A percentile compares a stretch with the other conserved stretches of the same genome.
Conservation (phyloP, 1,140 invertebrate genomes). For the Leptinotarsa texana region DNA sequence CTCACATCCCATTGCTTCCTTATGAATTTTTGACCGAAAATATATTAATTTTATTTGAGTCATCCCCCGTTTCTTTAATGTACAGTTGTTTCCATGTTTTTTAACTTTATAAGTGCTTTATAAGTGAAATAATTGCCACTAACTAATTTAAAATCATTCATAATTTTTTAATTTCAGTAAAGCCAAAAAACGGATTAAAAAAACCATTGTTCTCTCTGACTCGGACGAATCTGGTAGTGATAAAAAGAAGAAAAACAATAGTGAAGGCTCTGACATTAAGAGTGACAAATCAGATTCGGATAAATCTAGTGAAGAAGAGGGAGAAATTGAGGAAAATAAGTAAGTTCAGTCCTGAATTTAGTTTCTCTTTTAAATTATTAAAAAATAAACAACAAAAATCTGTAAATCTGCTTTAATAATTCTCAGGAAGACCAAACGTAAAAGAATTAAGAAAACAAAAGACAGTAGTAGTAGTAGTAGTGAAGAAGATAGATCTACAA, state of each 20-base stretch:
- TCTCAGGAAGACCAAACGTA: slow-evolving; percentile 29
- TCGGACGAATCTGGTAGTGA: slow-evolving; percentile 33
- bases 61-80: too few relatives aligned
- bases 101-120: too few relatives aligned
- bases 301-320: slow-evolving; percentile 20
- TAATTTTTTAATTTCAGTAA: slow-evolving; percentile 28
- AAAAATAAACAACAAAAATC: too few relatives aligned
- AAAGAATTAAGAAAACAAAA: slow-evolving; percentile 43
- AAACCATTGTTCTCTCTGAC: slow-evolving; percentile 34
- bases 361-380: too few relatives aligned
- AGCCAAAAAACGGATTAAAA: slow-evolving; percentile 36
- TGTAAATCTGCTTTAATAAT: too few relatives aligned
- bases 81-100: too few relatives aligned
- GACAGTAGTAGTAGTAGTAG: slow-evolving; percentile 49
- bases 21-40: too few relatives aligned
- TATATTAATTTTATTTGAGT: too few relatives aligned
- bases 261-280: slow-evolving; percentile 11
- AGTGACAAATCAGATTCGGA: slow-evolving; percentile 13
- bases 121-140: too few relatives aligned
- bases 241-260: slow-evolving; percentile 25
- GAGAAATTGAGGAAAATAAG: slow-evolving; percentile 14
- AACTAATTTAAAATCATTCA: too few relatives aligned
- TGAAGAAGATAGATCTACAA: slow-evolving; percentile 48
- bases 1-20: too few relatives aligned
- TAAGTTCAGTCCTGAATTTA: slow-evolving; percentile 10